Evolutionary conservation across 2,113 vertebrate genomes (phyloP).

Genomic region (Odocoileus hemionus): DNA sequence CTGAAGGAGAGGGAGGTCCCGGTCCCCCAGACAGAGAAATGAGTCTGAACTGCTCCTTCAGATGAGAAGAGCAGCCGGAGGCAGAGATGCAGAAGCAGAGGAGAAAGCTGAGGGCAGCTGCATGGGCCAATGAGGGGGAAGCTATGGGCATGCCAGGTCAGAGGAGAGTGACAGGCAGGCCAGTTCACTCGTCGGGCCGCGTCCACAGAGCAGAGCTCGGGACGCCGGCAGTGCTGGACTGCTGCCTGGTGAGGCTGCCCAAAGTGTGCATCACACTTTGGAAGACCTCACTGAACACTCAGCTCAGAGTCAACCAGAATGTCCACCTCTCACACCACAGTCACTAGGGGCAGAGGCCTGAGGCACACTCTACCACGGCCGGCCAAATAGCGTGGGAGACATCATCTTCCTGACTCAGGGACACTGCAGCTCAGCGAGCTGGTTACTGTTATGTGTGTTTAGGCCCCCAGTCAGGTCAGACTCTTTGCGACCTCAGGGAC

Average conservation of each 20-base stretch:
- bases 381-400: background rate
- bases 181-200: background rate
- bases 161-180: background rate
- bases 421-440: background rate
- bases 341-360: background rate
- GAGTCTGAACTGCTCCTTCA: background rate
- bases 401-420: background rate
- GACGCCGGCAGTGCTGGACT: background rate
- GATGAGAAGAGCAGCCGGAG: background rate
- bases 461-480: background rate
- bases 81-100: background rate
- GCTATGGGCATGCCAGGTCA: accelerated
- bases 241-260: background rate
- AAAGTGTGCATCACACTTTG: background rate
- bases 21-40: background rate
- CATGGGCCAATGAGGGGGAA: background rate
- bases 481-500: background rate
- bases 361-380: accelerated
- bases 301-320: background rate
- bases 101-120: background rate
- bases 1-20: background rate
- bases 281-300: background rate
- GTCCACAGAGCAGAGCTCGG: background rate
- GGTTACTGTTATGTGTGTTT: background rate
- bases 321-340: accelerated